Conservation (phyloP, 2,888 invertebrate genomes). For the Drosophila suboccidentalis region DNA sequence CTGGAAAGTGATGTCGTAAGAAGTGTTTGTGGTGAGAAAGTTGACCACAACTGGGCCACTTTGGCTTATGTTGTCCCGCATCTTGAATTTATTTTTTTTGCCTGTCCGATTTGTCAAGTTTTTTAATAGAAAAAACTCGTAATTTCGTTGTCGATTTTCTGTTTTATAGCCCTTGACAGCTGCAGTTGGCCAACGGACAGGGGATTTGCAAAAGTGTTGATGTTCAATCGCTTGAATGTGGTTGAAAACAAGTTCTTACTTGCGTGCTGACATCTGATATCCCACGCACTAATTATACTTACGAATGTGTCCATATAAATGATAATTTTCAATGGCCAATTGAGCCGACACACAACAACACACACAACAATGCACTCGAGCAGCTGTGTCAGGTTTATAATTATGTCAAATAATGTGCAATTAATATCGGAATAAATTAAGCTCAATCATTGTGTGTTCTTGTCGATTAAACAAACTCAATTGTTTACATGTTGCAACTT, state of each 20-base stretch:
- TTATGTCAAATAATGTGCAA: slow-evolving; percentile 46
- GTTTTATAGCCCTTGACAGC: slow-evolving; percentile 55
- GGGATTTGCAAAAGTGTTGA: slow-evolving; percentile 11
- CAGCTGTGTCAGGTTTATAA: slow-evolving; percentile 41
- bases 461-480: slow-evolving; percentile 21
- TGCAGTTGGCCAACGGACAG: slow-evolving; percentile 27
- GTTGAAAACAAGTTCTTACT: slow-evolving; percentile 19
- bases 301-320: slow-evolving; percentile 36
- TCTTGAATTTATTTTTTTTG: slow-evolving; percentile 51
- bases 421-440: slow-evolving; percentile 40
- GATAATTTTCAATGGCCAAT: slow-evolving; percentile 31
- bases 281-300: slow-evolving; percentile 54
- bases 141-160: slow-evolving; percentile 43
- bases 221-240: slow-evolving; percentile 48
- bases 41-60: slow-evolving; percentile 17
- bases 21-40: slow-evolving; percentile 10
- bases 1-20: slow-evolving; percentile 66
- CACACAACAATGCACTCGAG: slow-evolving; percentile 32
- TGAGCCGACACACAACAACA: slow-evolving; percentile 35
- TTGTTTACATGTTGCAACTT: slow-evolving; percentile 16
- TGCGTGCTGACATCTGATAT: slow-evolving; percentile 40
- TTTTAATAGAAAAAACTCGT: slow-evolving; percentile 32
- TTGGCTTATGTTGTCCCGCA: slow-evolving; percentile 50
- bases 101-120: slow-evolving; percentile 35
- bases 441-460: slow-evolving; percentile 20